Base-by-base conservation (phyloP, 2,888 invertebrate species). In the Rotaria socialis region DNA sequence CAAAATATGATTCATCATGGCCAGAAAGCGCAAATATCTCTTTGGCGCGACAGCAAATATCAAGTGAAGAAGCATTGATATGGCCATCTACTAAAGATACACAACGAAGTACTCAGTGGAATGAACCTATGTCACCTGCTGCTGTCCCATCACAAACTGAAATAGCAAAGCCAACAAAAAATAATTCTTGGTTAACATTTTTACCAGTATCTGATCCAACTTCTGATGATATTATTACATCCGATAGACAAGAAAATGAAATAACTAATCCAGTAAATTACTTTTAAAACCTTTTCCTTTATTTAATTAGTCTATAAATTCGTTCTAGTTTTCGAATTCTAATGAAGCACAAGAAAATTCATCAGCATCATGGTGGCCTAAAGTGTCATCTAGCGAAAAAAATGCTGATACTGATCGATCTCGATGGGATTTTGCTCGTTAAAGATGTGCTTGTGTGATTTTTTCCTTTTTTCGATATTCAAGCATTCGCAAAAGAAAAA, bases 371-470 rank as follows among this genome's bases (percentile, higher is more conserved):
- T 67, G 67, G 67, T 67, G 67, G 67, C 19, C 67, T 35, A 67
- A 67, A 35, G 1, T 35, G 19, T 67, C 67, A 35, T 35, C 67
- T n/a, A 43, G 24, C 43, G 75, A 43, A 75, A 75, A 75, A 24
- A 47, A 80, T 47, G 22, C 6, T 80, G 47, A 47, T 43, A 47
- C 10, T 41, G 43, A 47, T 43, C 80, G 47, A 47, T 80, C 80
- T 24, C 43, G 47, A 47, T 80, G 80, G 80, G 80, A 80, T 47
- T 80, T 80, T 47, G 80, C 80, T 47, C 80, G 80, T 47, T 80
- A 80, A 47, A 67, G 35, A 50, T 50, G 10, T 50, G 50, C 50
- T 50, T 14, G 14, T 52, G 52, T 16, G 52, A 16, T 35, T 56
- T 7, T 56, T 24, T 56, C 2, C 0, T 55, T 22, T 55, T 55